Percentiles rank a stretch among this genome's conserved stretches.
Evolutionary conservation across 2,113 vertebrate genomes (phyloP).

Genomic region (Todiramphus chloris): DNA sequence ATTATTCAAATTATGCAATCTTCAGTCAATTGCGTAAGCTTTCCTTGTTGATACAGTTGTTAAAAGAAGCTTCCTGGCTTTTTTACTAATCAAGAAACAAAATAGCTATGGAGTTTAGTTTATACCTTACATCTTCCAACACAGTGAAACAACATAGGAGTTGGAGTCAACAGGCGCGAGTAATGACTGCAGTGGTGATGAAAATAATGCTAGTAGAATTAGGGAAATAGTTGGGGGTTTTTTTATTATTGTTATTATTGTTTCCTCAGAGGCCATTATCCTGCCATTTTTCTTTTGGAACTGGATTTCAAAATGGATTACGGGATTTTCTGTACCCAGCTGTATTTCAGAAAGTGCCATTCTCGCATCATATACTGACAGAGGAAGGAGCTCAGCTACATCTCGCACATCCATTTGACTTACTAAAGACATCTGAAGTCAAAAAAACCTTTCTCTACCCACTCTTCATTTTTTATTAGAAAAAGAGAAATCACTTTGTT

Average conservation of each 20-base stretch:
- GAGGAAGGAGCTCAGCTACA: not conserved
- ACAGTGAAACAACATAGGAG: not conserved
- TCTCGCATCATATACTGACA: not conserved
- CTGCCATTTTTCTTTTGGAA: conserved; percentile 14
- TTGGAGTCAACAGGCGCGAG: not conserved
- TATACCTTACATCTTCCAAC: not conserved
- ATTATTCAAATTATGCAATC: not conserved
- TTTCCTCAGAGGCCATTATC: not conserved
- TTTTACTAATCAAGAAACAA: not conserved
- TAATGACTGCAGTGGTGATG: not conserved
- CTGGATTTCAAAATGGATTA: not conserved
- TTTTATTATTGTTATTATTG: not conserved
- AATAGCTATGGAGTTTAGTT: not conserved
- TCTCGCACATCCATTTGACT: not conserved
- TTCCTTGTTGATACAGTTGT: not conserved
- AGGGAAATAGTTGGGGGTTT: not conserved
- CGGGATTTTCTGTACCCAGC: not conserved
- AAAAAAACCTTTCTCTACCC: not conserved
- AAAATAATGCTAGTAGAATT: not conserved
- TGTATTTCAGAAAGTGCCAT: not conserved
- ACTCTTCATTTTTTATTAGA: conserved; percentile 5
- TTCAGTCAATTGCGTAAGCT: not conserved
- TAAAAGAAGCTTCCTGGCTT: not conserved
- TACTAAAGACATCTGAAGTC: not conserved
- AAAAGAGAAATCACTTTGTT: not conserved